phyloP scores from a whole-genome alignment of 2,888 invertebrate genomes.

The Callosobruchus maculatus region DNA sequence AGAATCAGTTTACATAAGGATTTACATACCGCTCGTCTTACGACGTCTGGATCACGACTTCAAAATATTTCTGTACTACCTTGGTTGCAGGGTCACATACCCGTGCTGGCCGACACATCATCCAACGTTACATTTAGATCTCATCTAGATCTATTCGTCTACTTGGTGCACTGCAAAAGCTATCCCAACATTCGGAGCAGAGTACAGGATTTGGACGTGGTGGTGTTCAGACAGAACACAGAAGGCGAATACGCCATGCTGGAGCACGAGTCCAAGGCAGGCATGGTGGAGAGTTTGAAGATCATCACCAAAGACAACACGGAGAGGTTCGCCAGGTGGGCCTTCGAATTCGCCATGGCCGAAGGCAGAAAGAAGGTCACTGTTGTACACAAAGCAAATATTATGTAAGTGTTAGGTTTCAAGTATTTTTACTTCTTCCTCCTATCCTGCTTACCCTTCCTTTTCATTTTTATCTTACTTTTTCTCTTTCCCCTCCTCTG shows the following conservation, averaged over 20 bases:
- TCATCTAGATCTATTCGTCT: slow-evolving; percentile 56
- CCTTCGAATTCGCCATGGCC: slow-evolving; percentile 57
- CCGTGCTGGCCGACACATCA: slow-evolving; percentile 12
- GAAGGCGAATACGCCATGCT: slow-evolving; percentile 63
- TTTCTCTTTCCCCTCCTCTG: too few relatives aligned
- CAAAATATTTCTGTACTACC: too few relatives aligned
- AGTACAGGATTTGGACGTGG: slow-evolving; percentile 52
- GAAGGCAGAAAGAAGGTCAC: slow-evolving; percentile 59
- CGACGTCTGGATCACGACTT: too few relatives aligned
- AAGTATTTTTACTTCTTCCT: too few relatives aligned
- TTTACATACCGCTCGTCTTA: too few relatives aligned
- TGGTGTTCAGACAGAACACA: slow-evolving; percentile 61
- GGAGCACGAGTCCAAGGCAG: slow-evolving; percentile 59
- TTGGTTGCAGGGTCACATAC: slow-evolving; percentile 26
- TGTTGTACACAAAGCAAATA: slow-evolving; percentile 64
- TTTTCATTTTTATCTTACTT: too few relatives aligned
- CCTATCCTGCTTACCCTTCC: too few relatives aligned
- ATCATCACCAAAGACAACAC: slow-evolving; percentile 53
- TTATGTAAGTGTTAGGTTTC: too few relatives aligned
- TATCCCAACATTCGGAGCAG: slow-evolving; percentile 50
- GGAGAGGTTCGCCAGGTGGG: slow-evolving; percentile 56
- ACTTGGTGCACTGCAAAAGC: slow-evolving; percentile 55
- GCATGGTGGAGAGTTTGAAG: slow-evolving; percentile 61
- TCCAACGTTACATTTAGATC: slow-evolving; percentile 56
- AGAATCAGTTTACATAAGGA: too few relatives aligned